phyloP scores from a whole-genome alignment of 2,113 vertebrate species.

The Stegostoma tigrinum region DNA sequence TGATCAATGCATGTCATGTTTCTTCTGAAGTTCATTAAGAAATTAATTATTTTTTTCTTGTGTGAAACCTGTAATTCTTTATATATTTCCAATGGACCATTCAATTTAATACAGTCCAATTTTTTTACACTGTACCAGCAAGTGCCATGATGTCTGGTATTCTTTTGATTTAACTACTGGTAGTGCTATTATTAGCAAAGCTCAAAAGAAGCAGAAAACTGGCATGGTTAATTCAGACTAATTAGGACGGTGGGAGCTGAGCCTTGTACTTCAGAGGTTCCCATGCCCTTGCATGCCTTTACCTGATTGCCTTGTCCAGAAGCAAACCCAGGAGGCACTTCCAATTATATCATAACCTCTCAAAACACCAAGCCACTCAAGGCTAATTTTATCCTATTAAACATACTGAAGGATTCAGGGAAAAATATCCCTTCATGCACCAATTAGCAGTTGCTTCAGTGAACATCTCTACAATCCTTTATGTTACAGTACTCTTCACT shows the following conservation, averaged over 20 bases:
- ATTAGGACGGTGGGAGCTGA: constrained; percentile 60
- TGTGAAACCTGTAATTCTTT: constrained; percentile 15
- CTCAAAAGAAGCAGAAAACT: constrained; percentile 65
- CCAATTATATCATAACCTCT: constrained; percentile 72
- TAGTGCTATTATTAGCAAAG: constrained; percentile 57
- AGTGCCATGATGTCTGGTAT: constrained; percentile 41
- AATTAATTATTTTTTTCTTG: neutral
- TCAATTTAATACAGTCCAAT: neutral
- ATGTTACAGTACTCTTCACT: constrained; percentile 47
- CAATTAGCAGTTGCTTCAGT: constrained; percentile 67
- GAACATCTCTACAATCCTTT: constrained; percentile 63
- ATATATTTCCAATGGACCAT: neutral
- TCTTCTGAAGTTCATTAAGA: neutral
- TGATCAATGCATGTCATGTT: neutral
- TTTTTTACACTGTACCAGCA: neutral
- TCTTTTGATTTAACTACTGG: constrained; percentile 47
- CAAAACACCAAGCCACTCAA: constrained; percentile 65
- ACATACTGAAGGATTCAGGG: constrained; percentile 63
- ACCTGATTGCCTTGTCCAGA: constrained; percentile 67
- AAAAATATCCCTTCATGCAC: constrained; percentile 66
- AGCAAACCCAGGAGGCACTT: constrained; percentile 67
- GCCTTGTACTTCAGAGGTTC: constrained; percentile 57
- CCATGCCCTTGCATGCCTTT: constrained; percentile 56
- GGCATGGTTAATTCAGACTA: constrained; percentile 66
- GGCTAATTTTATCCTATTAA: constrained; percentile 75